A percentile compares a stretch with the other conserved stretches of the same genome.
Conservation (phyloP, 2,113 vertebrate genomes). For the Picathartes gymnocephalus region DNA sequence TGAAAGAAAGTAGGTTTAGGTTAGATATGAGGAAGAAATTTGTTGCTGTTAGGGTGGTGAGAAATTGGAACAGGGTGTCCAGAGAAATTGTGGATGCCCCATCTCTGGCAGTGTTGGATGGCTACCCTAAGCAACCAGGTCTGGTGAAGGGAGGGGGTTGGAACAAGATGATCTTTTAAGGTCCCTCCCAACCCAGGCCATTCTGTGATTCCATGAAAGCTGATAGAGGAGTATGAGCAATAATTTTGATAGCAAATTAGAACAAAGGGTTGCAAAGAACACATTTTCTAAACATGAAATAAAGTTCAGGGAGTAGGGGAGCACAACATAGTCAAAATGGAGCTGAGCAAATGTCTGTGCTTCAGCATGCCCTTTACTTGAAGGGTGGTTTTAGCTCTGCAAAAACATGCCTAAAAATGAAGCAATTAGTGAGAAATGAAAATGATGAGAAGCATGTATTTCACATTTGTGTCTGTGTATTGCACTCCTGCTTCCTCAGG, state of each 20-base stretch:
- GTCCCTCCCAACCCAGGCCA: background rate
- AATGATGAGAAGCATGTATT: background rate
- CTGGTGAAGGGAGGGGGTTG: background rate
- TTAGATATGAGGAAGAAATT: background rate
- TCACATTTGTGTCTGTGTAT: background rate
- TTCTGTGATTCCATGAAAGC: background rate
- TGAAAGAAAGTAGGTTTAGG: background rate
- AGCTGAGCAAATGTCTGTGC: background rate
- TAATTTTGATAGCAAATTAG: background rate
- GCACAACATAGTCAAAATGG: background rate
- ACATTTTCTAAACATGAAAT: background rate
- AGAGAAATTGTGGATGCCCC: background rate
- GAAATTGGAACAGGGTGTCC: background rate
- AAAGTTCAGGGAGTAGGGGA: rapidly evolving
- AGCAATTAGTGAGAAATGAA: background rate
- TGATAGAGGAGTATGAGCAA: background rate
- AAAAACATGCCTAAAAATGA: background rate
- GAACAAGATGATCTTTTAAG: background rate
- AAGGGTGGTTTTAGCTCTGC: background rate
- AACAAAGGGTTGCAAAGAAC: background rate
- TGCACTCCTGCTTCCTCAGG: background rate
- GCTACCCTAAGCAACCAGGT: background rate
- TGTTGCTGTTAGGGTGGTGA: background rate
- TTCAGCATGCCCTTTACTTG: background rate
- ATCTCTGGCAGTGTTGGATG: background rate